Evolutionary conservation across 2,113 vertebrate species (phyloP).

Genomic region (Lamprologus sp.): DNA sequence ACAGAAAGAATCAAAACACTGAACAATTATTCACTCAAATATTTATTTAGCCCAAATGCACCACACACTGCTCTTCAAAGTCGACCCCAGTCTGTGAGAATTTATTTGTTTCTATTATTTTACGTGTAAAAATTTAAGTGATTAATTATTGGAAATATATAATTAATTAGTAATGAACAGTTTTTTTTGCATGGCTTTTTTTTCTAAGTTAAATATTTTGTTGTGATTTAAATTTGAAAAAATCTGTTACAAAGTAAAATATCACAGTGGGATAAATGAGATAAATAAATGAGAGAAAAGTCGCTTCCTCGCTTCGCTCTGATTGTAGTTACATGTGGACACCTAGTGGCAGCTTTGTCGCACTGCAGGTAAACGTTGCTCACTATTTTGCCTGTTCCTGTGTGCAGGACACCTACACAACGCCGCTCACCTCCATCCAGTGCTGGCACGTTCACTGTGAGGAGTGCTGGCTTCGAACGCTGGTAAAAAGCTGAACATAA

Average conservation of each 20-base stretch:
- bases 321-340: conserved; percentile 11
- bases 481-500: conserved; percentile 56
- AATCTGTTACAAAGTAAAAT: background rate
- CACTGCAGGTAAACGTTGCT: background rate
- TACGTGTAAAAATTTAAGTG: background rate
- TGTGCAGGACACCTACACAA: conserved; percentile 71
- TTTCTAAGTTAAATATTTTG: background rate
- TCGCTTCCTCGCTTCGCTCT: background rate
- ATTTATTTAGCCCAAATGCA: background rate
- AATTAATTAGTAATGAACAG: background rate
- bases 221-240: background rate
- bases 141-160: background rate
- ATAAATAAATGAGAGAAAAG: background rate
- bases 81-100: background rate
- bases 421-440: conserved; percentile 77
- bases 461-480: conserved; percentile 77
- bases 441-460: conserved; percentile 83
- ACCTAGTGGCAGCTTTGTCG: conserved; percentile 44
- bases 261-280: background rate
- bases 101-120: background rate
- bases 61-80: background rate
- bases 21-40: background rate
- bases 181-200: background rate
- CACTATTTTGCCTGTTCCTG: background rate
- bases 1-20: background rate